Evolutionary conservation across 1,140 invertebrate species (phyloP).

Genomic region (Thrips palmi): DNA sequence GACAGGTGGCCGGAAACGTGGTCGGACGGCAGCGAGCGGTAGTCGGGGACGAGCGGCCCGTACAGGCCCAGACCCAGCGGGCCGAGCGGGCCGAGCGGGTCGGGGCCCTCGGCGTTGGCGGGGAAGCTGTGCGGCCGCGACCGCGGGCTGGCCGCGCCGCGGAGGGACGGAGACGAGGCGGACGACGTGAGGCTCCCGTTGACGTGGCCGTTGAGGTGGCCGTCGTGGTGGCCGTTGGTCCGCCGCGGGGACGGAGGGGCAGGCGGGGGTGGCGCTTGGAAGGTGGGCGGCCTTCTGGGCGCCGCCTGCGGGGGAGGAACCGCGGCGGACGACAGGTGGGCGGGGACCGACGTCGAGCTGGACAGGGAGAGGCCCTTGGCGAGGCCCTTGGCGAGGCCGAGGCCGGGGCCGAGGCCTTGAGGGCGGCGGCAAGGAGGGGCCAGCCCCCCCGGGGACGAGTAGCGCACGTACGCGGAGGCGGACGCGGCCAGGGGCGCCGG

Average conservation of each 20-base stretch:
- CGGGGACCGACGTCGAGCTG: constrained; percentile 14
- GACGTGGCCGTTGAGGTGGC: too few relatives aligned
- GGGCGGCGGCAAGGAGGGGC: constrained; percentile 18
- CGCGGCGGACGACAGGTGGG: constrained; percentile 12
- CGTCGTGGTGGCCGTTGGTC: too few relatives aligned
- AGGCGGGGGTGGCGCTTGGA: constrained; percentile 20
- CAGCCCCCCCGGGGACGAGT: too few relatives aligned
- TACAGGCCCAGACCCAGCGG: too few relatives aligned
- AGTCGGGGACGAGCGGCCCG: constrained; percentile 11
- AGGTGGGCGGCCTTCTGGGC: constrained; percentile 14
- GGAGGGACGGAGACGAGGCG: constrained; percentile 20
- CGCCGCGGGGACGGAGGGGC: constrained; percentile 19
- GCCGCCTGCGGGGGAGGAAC: constrained; percentile 10
- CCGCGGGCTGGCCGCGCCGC: constrained; percentile 25
- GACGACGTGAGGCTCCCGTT: constrained; percentile 4
- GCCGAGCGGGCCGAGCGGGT: too few relatives aligned
- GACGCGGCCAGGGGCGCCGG: too few relatives aligned
- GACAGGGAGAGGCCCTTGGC: constrained; percentile 7
- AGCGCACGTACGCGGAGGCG: too few relatives aligned
- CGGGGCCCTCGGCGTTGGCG: constrained; percentile 21
- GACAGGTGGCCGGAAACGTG: constrained; percentile 33
- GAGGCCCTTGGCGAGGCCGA: constrained; percentile 16
- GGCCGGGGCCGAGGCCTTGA: constrained; percentile 18
- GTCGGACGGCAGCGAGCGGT: constrained; percentile 26
- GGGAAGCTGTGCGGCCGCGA: constrained; percentile 27